These are phyloP conservation scores for Xanthia togata DNA, from an alignment of 2,888 invertebrate species.

Conservation along the genomic window DNA sequence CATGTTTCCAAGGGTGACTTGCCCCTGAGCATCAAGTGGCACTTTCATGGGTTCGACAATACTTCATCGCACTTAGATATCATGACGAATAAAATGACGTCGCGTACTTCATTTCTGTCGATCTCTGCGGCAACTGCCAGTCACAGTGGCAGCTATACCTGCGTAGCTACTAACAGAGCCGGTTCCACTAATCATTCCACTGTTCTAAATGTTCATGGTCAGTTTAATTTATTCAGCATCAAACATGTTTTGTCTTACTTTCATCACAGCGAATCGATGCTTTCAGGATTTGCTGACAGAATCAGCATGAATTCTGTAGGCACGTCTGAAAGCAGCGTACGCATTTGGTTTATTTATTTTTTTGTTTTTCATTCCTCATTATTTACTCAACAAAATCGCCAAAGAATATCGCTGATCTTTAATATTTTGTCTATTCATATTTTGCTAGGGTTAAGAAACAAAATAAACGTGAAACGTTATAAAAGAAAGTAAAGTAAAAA, in stretches of 20 bases:
- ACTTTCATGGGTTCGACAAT: conserved; percentile 92
- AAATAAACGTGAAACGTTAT: conserved; percentile 4
- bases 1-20: conserved; percentile 94
- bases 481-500: not conserved
- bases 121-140: conserved; percentile 93
- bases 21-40: conserved; percentile 94
- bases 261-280: conserved; percentile 75
- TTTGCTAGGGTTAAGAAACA: not conserved
- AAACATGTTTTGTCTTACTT: conserved; percentile 56
- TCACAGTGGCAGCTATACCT: conserved; percentile 94
- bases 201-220: conserved; percentile 90
- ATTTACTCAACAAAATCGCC: conserved; percentile 59
- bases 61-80: conserved; percentile 91
- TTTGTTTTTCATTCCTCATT: conserved; percentile 57
- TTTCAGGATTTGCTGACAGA: conserved; percentile 76
- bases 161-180: conserved; percentile 93
- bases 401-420: conserved; percentile 3
- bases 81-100: conserved; percentile 92
- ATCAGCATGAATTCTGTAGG: conserved; percentile 84
- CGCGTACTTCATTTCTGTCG: conserved; percentile 93
- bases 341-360: conserved; percentile 73
- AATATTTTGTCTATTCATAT: conserved; percentile 6
- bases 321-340: conserved; percentile 77
- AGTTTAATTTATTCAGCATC: conserved; percentile 81
- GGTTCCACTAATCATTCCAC: conserved; percentile 93